These are phyloP conservation scores for Sarcophaga caerulescens DNA, from an alignment of 2,888 invertebrate genomes.

Conservation along the genomic window DNA sequence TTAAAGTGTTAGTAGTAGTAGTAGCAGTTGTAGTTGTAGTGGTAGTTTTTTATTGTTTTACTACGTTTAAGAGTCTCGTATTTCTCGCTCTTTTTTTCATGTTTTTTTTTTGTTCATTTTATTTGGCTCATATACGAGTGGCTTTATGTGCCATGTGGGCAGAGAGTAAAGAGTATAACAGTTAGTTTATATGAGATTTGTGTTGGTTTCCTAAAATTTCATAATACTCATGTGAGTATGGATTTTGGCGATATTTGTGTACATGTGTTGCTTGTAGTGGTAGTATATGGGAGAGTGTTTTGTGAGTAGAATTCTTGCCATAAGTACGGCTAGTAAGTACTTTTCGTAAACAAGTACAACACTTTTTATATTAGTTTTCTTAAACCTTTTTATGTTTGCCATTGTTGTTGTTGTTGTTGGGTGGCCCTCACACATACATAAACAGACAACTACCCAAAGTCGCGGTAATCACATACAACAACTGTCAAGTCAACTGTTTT, in stretches of 20 bases:
- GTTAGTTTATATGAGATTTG: not conserved
- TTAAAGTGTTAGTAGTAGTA: constrained; percentile 46
- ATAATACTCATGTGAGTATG: not conserved
- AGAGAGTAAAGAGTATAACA: not conserved
- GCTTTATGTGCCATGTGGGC: not conserved
- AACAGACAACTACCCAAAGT: constrained; percentile 32
- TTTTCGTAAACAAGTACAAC: constrained; percentile 19
- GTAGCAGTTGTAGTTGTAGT: not conserved
- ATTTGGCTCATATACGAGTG: not conserved
- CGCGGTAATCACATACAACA: constrained; percentile 44
- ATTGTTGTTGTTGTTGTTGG: not conserved
- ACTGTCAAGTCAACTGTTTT: constrained; percentile 52
- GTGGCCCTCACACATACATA: too few species aligned
- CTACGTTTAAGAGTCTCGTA: constrained; percentile 7
- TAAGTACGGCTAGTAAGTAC: constrained; percentile 37
- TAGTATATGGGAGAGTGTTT: too few species aligned
- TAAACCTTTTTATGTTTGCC: not conserved
- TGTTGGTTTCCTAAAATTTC: constrained; percentile 32
- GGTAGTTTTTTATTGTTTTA: constrained; percentile 30
- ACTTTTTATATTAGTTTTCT: constrained; percentile 24
- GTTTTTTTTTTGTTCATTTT: not conserved
- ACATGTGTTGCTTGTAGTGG: too few species aligned
- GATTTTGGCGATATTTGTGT: too few species aligned
- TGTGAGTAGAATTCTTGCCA: not conserved
- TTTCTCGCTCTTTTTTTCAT: not conserved